Evolutionary conservation across 92 coral and sea anemone species (phyloP), one percentile per base, ranked within the genome.

Genomic region (Diadumene lineata): DNA sequence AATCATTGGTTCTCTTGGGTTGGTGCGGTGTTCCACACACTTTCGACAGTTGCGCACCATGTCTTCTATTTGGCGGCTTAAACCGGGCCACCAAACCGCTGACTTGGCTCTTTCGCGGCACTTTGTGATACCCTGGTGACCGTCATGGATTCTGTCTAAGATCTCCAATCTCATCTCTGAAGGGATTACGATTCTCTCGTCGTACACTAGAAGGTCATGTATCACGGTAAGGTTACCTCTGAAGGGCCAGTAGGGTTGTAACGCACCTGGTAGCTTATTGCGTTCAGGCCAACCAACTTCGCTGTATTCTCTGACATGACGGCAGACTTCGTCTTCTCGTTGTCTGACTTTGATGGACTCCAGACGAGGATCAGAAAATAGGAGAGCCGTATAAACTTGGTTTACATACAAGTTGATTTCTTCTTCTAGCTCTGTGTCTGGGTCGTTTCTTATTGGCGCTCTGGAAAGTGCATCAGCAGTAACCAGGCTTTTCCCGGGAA

Each of bases 81-180:
- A 43, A 2, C 89, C 97, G 50, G 92, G 92, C 93, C 92, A 91
- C 92, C 93, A 88, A n/a, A 91, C 69, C 23, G 88, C 83, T 27
- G 44, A 29, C 50, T 77, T 78, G 28, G 90, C 97, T 17, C 92
- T 82, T 67, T 48, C 80, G 29, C 93, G 68, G 68, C 90, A 91
- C 51, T 87, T 91, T 30, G 84, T 78, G 31, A 91, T 81, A 9
- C 92, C 97, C 51, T 87, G 92, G 56, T 87, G 97, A 17, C 92
- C 97, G 34, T 81, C 74, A 57, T 92, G 93, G 10, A 88, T 56
- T 31, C 81, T 76, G 31, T 88, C 89, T 28, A 92, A 79, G 50
- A 87, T 91, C 57, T 87, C 92, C 48, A 84, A 69, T 44, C 87
- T 58, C 78, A 73, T 72, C 32, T 64, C 34, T 19, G 86, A 79